Evolutionary conservation across 1,140 invertebrate species (phyloP).

Genomic region (Cyclina sinensis): DNA sequence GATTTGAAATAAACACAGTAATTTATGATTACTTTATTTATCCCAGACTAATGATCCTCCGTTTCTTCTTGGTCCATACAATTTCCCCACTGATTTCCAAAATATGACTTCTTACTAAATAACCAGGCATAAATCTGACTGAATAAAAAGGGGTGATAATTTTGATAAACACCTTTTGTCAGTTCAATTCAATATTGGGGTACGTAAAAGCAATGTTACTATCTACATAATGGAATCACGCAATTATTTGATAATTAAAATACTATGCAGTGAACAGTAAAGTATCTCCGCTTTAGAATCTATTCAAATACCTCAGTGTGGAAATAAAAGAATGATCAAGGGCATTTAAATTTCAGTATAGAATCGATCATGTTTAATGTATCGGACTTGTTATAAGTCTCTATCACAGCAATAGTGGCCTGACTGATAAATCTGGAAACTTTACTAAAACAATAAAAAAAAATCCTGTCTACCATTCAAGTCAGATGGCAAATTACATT

Average conservation of each 20-base stretch:
- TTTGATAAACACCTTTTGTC: background rate
- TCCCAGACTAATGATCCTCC: no score
- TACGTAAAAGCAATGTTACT: background rate
- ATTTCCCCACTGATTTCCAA: no score
- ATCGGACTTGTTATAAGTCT: background rate
- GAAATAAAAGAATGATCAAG: background rate
- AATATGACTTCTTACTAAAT: no score
- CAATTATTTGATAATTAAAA: conserved; percentile 10
- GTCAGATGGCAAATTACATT: background rate
- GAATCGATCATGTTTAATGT: background rate
- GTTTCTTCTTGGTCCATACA: no score
- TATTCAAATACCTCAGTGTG: background rate
- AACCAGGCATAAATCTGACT: no score
- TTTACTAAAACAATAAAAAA: conserved; percentile 1
- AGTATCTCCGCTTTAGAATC: background rate
- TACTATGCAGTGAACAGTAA: background rate
- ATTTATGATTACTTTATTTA: no score
- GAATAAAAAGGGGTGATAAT: no score
- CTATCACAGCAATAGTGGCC: conserved; percentile 4
- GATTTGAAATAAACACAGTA: no score
- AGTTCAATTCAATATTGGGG: background rate
- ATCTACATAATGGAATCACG: conserved; percentile 22
- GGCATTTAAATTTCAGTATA: conserved; percentile 9
- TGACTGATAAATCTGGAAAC: background rate
- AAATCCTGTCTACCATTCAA: background rate